Conservation (phyloP, 2,113 vertebrate species). For the Sinosuthora webbiana region DNA sequence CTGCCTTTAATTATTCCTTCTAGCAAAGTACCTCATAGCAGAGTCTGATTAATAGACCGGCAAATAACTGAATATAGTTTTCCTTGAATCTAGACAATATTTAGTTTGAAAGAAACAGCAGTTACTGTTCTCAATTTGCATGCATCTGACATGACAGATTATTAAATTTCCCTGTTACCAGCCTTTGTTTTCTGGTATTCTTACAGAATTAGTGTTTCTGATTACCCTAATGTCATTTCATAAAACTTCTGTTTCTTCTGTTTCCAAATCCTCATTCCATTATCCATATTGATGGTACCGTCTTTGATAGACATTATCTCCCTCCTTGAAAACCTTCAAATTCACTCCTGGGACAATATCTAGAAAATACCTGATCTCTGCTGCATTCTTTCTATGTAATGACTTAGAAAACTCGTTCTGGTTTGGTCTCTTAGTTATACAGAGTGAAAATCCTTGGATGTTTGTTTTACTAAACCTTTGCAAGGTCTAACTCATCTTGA, state of each 20-base stretch:
- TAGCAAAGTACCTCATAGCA: not conserved
- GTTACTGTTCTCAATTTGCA: not conserved
- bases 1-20: not conserved
- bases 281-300: not conserved
- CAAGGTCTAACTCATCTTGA: not conserved
- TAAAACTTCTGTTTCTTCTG: not conserved
- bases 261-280: not conserved
- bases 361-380: not conserved
- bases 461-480: not conserved
- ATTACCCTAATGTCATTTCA: not conserved
- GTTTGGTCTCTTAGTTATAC: not conserved
- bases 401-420: not conserved
- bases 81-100: not conserved
- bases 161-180: not conserved
- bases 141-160: not conserved
- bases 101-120: not conserved
- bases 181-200: slow-evolving; percentile 18
- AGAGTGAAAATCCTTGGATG: not conserved
- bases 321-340: not conserved
- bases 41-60: not conserved
- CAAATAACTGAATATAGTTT: not conserved
- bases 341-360: not conserved
- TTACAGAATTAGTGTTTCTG: slow-evolving; percentile 9
- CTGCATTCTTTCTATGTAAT: not conserved
- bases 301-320: not conserved